Evolutionary conservation across 2,888 invertebrate genomes (phyloP), one percentile per base, ranked within the genome.

Genomic region (Stenchaetothrips biformis): DNA sequence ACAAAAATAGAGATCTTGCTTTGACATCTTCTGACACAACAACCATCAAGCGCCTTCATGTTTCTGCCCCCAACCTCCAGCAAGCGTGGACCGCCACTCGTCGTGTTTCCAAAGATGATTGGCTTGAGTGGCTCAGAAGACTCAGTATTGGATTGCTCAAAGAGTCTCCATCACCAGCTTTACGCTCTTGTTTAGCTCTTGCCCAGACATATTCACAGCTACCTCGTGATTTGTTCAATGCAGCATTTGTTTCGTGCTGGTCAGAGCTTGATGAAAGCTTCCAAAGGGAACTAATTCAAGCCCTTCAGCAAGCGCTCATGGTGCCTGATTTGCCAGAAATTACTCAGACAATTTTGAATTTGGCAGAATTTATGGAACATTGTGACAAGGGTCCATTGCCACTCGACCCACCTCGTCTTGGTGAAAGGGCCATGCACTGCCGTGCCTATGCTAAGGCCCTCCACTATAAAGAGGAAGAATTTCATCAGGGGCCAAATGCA

Each of bases 361-460:
- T 99, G 82, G 98, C 98, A 0, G 99, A 99, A 87, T 99, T 99
- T 85, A 98, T 99, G 97, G 99, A 99, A 85, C 99, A 99, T 86
- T 99, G 98, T 85, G 99, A 99, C 85, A 94, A 89, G 85, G 98
- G 98, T 47, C 94, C 98, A 0, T 88, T 99, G 82, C 98, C 98
- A 0, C 90, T 99, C 81, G 93, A 96, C 81, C 92, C 95, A 0
- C 93, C 94, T 81, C 88, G 97, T 79, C 88, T 99, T 0, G 98
- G 98, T 0, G 94, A 97, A 83, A 90, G 96, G 79, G 99, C 99
- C 0, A 97, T 99, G 93, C 94, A 95, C 81, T 98, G 98, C 86
- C 91, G 98, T 82, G 90, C 90, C 0, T 95, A 94, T 85, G 95
- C 95, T 16, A 95, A 95, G 86, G 95, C 95, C 0, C 86, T 95